These are phyloP conservation scores for Lasiurus cinereus DNA, from an alignment of 2,113 vertebrate genomes.

Conservation along the genomic window DNA sequence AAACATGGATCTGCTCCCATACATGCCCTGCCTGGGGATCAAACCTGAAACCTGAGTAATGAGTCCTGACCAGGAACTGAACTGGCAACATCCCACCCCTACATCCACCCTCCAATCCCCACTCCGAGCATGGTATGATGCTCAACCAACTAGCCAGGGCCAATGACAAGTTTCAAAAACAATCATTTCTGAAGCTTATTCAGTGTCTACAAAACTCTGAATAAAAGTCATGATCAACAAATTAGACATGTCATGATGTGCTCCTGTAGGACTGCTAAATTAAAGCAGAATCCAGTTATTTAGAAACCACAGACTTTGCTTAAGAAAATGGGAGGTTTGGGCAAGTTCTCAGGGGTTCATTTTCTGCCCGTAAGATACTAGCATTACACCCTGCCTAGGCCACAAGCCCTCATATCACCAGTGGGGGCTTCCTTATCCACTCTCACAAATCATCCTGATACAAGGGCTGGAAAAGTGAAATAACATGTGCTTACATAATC, in stretches of 20 bases:
- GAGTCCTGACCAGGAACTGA: not conserved
- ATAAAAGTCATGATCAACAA: slow-evolving; percentile 21
- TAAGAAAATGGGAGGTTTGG: slow-evolving; percentile 44
- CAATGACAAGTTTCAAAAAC: slow-evolving; percentile 33
- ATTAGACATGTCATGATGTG: slow-evolving; percentile 63
- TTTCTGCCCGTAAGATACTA: not conserved
- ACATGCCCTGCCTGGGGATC: too few species aligned
- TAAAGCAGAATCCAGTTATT: slow-evolving; percentile 63
- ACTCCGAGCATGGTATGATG: not conserved
- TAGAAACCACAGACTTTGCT: slow-evolving; percentile 63
- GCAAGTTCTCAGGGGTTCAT: slow-evolving; percentile 44
- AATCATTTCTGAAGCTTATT: slow-evolving; percentile 39
- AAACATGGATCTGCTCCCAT: not conserved
- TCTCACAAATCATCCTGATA: not conserved
- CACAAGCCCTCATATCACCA: not conserved
- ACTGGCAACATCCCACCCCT: not conserved
- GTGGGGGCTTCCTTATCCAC: not conserved
- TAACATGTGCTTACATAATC: not conserved
- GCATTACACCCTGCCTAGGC: not conserved
- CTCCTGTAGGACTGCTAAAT: slow-evolving; percentile 61
- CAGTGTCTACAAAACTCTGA: slow-evolving; percentile 27
- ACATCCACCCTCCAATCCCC: too few species aligned
- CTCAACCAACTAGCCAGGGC: not conserved
- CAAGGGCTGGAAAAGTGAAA: slow-evolving; percentile 10
- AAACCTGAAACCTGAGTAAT: too few species aligned